A percentile compares a stretch with the other conserved stretches of the same genome.
These are phyloP conservation scores for Misgurnus anguillicaudatus DNA, from an alignment of 2,113 vertebrate genomes.

Conservation along the genomic window DNA sequence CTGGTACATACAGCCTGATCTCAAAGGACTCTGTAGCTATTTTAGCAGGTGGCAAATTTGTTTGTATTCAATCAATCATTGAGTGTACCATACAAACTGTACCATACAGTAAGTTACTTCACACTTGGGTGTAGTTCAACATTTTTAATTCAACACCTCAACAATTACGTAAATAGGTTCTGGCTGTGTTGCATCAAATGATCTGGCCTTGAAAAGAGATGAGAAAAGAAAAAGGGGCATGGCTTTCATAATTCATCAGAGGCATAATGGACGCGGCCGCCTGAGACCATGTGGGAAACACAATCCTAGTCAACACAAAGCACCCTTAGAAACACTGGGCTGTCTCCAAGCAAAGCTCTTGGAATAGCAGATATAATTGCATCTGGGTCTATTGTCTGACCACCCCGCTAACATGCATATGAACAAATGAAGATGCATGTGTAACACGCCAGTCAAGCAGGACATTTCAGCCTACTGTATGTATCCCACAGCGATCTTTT, in stretches of 20 bases:
- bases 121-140: too few species aligned
- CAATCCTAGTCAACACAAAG: conserved; percentile 69
- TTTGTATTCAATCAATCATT: too few species aligned
- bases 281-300: conserved; percentile 62
- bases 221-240: conserved; percentile 19
- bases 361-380: conserved; percentile 54
- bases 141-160: too few species aligned
- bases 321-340: conserved; percentile 60
- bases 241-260: conserved; percentile 70
- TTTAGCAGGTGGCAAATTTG: too few species aligned
- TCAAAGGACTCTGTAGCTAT: too few species aligned
- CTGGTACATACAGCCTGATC: too few species aligned
- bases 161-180: too few species aligned
- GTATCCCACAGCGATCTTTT: neutral
- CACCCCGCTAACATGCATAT: conserved; percentile 39
- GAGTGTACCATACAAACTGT: too few species aligned
- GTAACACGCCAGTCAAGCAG: neutral
- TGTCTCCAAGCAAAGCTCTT: conserved; percentile 63
- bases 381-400: conserved; percentile 39
- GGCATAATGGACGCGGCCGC: conserved; percentile 65
- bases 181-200: neutral
- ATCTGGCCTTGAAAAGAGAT: neutral
- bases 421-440: conserved; percentile 36
- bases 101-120: too few species aligned
- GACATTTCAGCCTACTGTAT: neutral